These are phyloP conservation scores for Eupsilia transversa DNA, from an alignment of 2,888 invertebrate genomes.

Conservation along the genomic window DNA sequence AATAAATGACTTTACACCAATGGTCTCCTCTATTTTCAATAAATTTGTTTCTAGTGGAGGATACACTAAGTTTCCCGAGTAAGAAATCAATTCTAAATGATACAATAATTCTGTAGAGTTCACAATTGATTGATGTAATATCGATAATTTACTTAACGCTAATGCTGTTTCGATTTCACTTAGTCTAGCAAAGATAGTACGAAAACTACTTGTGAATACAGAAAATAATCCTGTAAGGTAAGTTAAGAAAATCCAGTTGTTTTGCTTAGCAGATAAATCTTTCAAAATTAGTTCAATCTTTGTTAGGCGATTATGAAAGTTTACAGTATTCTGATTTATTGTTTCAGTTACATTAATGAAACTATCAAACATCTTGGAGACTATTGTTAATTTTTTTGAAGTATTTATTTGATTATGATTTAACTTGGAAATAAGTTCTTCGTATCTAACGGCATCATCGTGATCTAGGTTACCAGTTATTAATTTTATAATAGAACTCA, in stretches of 20 bases:
- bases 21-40: conserved; percentile 1
- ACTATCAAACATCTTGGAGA: conserved; percentile 5
- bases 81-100: neutral
- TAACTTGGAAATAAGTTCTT: no score
- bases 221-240: conserved; percentile 1
- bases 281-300: neutral
- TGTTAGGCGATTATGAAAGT: neutral
- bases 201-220: conserved; percentile 1
- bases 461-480: neutral
- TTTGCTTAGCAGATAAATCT: neutral
- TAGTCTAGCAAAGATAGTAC: neutral
- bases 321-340: neutral
- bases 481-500: conserved; percentile 1
- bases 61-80: neutral
- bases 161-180: conserved; percentile 5
- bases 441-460: no score
- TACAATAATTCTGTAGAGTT: neutral
- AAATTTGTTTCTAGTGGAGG: neutral
- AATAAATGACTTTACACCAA: neutral
- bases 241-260: neutral
- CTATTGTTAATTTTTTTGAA: neutral
- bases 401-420: conserved; percentile 1
- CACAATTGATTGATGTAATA: neutral
- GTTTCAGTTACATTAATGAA: neutral
- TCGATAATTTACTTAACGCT: neutral